Evolutionary conservation across 2,113 vertebrate species (phyloP).

Genomic region (Amazona guildingii): DNA sequence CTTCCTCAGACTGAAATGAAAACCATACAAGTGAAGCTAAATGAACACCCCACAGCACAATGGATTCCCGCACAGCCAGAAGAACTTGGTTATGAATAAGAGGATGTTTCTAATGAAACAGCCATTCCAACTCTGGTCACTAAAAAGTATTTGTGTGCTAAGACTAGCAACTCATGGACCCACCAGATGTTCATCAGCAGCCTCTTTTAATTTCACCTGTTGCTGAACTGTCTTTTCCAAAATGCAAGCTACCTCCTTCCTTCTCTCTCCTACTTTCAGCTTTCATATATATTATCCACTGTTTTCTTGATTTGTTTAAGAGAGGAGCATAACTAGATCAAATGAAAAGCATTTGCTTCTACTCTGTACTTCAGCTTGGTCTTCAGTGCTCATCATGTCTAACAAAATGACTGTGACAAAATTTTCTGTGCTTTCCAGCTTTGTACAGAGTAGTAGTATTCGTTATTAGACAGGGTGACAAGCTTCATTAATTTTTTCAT

Average conservation of each 20-base stretch:
- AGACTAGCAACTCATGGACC: not conserved
- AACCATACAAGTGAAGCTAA: not conserved
- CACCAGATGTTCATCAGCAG: not conserved
- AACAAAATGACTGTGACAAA: not conserved
- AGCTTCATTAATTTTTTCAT: slow-evolving; percentile 40
- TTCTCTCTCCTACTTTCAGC: not conserved
- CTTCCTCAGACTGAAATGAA: not conserved
- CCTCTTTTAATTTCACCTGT: not conserved
- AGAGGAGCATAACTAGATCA: not conserved
- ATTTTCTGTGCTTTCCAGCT: not conserved
- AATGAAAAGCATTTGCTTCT: not conserved
- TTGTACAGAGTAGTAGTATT: not conserved
- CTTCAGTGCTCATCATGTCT: not conserved
- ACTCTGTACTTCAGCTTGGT: not conserved
- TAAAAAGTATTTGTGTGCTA: not conserved
- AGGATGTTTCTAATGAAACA: not conserved
- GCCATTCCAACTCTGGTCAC: not conserved
- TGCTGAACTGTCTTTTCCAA: not conserved
- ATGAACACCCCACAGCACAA: not conserved
- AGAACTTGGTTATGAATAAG: not conserved
- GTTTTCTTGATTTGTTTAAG: not conserved
- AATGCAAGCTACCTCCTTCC: not conserved
- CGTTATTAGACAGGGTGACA: slow-evolving; percentile 10
- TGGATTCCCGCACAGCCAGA: not conserved
- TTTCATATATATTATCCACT: not conserved